These are phyloP conservation scores for Cavia porcellus DNA, from an alignment of 2,113 vertebrate genomes.

Conservation along the genomic window DNA sequence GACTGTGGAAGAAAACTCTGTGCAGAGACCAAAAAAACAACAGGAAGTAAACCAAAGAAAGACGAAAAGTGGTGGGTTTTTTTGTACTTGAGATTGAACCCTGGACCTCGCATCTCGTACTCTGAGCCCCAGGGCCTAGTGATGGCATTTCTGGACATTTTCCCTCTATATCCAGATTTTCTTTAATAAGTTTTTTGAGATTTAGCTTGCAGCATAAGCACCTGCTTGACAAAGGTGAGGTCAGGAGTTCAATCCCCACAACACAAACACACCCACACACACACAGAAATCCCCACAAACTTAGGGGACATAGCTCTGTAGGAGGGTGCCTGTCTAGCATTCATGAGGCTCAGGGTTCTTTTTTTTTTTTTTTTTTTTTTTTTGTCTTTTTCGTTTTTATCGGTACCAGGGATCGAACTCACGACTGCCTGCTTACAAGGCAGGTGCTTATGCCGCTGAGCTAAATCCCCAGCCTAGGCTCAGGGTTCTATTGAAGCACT, in stretches of 20 bases:
- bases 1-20: not conserved
- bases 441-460: too few species aligned
- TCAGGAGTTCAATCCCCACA: too few species aligned
- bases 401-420: too few species aligned
- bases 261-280: too few species aligned
- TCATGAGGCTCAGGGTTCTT: not conserved
- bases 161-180: conserved; percentile 32
- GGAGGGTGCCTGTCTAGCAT: too few species aligned
- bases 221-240: too few species aligned
- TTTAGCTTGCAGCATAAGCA: too few species aligned
- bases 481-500: not conserved
- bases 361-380: too few species aligned
- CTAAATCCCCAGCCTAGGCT: too few species aligned
- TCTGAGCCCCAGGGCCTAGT: not conserved
- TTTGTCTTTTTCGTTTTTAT: too few species aligned
- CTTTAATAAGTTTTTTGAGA: not conserved
- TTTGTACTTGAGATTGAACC: not conserved
- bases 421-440: too few species aligned
- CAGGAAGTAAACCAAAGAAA: not conserved
- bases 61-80: not conserved
- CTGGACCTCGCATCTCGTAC: not conserved
- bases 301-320: not conserved
- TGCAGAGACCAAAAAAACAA: not conserved
- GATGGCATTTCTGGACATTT: conserved; percentile 32
- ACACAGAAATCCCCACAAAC: not conserved